Conservation (phyloP, 2,797 vertebrate species). For the Saguinus oedipus region DNA sequence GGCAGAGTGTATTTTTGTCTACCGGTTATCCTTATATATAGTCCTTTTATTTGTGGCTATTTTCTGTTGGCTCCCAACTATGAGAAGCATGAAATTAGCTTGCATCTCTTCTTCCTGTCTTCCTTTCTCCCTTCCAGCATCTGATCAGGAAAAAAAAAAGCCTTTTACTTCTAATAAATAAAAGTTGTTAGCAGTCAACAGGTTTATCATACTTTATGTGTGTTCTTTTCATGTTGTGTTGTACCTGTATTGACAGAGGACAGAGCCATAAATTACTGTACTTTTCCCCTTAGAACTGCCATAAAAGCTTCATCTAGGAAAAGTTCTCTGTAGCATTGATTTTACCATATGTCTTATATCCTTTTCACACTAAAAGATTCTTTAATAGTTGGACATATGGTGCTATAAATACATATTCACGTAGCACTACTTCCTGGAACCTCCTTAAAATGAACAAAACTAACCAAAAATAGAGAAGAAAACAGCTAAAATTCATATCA, state of each 20-base stretch:
- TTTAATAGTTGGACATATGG: conserved; percentile 5
- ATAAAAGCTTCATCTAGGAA: not conserved
- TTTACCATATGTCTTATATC: not conserved
- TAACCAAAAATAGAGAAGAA: not conserved
- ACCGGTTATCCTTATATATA: not conserved
- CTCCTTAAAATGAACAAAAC: not conserved
- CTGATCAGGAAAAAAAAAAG: not conserved
- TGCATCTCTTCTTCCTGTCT: not conserved
- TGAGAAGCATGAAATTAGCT: not conserved
- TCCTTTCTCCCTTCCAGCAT: not conserved
- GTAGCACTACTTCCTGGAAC: not conserved
- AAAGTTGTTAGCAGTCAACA: not conserved
- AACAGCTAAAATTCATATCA: not conserved
- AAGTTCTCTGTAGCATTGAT: not conserved
- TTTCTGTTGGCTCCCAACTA: not conserved
- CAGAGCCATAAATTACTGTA: not conserved
- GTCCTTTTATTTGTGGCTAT: not conserved
- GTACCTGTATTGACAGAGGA: not conserved
- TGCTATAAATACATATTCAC: conserved; percentile 2
- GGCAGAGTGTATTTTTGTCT: not conserved
- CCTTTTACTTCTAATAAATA: not conserved
- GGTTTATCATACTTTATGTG: not conserved
- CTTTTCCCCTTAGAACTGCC: not conserved
- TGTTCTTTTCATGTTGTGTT: not conserved
- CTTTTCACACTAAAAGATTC: not conserved